phyloP scores from a whole-genome alignment of 2,113 vertebrate species.

The Crocuta crocuta region DNA sequence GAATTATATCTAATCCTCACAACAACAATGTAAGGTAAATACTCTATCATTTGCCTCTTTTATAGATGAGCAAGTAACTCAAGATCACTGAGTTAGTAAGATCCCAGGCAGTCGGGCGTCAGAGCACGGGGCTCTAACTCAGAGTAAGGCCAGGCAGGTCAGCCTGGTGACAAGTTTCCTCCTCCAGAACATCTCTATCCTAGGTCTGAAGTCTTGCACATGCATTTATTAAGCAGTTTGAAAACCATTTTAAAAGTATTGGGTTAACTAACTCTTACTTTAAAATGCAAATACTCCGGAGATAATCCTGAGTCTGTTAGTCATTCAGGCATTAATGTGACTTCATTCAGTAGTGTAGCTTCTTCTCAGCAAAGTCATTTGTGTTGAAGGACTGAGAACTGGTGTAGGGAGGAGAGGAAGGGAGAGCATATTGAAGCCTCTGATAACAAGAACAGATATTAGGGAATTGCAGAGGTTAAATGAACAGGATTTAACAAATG shows the following conservation, averaged over 20 bases:
- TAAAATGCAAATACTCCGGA: not conserved
- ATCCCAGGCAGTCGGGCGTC: not conserved
- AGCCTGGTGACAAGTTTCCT: not conserved
- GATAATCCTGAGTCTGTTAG: not conserved
- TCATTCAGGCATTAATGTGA: not conserved
- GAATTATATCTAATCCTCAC: not conserved
- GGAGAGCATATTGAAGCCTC: not conserved
- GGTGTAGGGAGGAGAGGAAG: not conserved
- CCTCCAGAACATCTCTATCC: not conserved
- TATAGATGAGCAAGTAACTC: not conserved
- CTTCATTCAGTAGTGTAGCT: not conserved
- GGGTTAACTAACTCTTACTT: not conserved
- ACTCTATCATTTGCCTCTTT: not conserved
- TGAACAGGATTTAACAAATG: not conserved
- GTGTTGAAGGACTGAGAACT: not conserved
- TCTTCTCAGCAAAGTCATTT: not conserved
- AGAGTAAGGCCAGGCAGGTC: not conserved
- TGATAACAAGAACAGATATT: not conserved
- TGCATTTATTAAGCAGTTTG: not conserved
- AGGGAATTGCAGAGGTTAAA: not conserved
- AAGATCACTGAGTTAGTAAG: not conserved
- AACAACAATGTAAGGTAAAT: not conserved
- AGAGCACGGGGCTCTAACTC: too few relatives aligned
- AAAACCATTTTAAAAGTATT: not conserved
- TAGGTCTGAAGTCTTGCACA: not conserved